Base-by-base conservation (phyloP, 2,797 vertebrate genomes). In the Phrynocephalus guinanensis region DNA sequence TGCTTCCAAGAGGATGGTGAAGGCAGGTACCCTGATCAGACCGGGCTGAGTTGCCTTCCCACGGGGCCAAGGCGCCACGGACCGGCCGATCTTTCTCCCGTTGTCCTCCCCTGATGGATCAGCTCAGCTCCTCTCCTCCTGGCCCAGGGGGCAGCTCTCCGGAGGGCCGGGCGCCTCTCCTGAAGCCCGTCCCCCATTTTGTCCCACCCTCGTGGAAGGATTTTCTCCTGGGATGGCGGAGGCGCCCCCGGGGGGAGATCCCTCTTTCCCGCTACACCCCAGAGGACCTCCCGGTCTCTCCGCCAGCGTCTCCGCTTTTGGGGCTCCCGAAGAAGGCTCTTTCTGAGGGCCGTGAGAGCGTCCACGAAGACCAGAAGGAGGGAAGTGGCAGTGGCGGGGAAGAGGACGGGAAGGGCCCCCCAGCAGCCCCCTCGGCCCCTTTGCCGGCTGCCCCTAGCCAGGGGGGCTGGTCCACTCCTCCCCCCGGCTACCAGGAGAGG, bases 401-500 rank as follows among this genome's bases (percentile, higher is more conserved):
- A 3, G 56, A 71, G 22, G 52, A 52, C 10, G 33, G 82, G 33
- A 50, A 50, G 2, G 6, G 72, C 5, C 33, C 26, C 22, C 60
- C 48, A 8, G 63, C 52, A 18, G n/a, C 67, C 15, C 4, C 13
- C 52, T 5, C 72, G 9, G 28, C 52, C 6, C 1, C 22, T 1
- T 0, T 8, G 24, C 30, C 33, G 16, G 3, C 50, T 93, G 94
- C 67, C 26, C 15, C 0, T 1, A 38, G 13, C 71, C 76, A 78
- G 1, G 68, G n/a, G 1, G 44, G 38, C 22, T 8, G 28, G 93
- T 96, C 91, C 94, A 96, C 77, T 93, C 95, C 11, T 95, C 95
- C 13, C 94, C 97, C 66, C 86, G 96, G 96, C 75, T 97, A 97
- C 0, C 95, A 96, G 4, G 96, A 96, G 88, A 97, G 97, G 93